Percentiles rank a stretch among this genome's conserved stretches.
Evolutionary conservation across 2,113 vertebrate genomes (phyloP).

Genomic region (Anseranas semipalmata): DNA sequence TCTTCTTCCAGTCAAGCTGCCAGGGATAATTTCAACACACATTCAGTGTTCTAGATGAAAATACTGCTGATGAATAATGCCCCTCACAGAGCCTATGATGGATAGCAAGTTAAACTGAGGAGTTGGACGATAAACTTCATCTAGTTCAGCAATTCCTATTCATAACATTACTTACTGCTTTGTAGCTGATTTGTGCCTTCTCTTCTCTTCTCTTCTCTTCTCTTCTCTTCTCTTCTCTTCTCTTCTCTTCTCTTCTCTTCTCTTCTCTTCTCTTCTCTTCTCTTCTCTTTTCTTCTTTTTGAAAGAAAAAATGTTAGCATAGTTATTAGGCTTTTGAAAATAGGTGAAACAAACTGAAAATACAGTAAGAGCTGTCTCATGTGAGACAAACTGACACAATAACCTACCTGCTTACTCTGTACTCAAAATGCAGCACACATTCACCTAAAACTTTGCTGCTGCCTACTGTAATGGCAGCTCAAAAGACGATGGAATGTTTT

Average conservation of each 20-base stretch:
- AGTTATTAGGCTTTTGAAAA: background rate
- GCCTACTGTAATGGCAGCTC: background rate
- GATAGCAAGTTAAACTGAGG: background rate
- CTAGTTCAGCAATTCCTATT: background rate
- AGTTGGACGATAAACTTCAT: background rate
- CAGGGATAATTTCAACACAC: background rate
- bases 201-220: background rate
- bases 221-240: background rate
- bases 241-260: background rate
- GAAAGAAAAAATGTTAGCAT: background rate
- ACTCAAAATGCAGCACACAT: background rate
- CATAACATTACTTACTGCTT: background rate
- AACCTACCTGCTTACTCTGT: background rate
- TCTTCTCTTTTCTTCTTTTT: background rate
- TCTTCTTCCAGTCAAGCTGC: background rate
- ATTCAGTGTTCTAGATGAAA: background rate
- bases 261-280: background rate
- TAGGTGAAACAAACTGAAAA: background rate
- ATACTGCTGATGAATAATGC: background rate
- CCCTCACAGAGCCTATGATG: background rate
- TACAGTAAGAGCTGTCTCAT: fast-evolving
- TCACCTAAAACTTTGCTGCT: background rate
- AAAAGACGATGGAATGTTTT: background rate
- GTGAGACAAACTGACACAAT: background rate
- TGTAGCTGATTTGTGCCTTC: background rate